These are phyloP conservation scores for Xylota segnis DNA, from an alignment of 2,888 invertebrate species.

Conservation along the genomic window DNA sequence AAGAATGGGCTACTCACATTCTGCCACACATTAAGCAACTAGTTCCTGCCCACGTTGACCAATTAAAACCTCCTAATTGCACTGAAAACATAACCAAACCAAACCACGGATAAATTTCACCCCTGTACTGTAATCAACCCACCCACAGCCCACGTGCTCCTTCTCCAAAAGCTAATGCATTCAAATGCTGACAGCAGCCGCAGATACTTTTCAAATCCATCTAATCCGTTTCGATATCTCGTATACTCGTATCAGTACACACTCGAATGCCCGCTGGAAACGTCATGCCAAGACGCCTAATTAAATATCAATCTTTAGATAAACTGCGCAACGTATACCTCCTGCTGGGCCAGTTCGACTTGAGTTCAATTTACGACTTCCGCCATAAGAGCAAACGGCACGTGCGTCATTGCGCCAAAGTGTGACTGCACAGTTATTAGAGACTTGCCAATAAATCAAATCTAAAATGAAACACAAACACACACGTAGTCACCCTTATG, in stretches of 20 bases:
- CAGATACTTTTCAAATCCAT: not conserved
- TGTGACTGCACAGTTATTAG: constrained; percentile 59
- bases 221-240: constrained; percentile 47
- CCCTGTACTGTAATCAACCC: constrained; percentile 14
- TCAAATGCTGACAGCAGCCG: constrained; percentile 41
- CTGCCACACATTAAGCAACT: not conserved
- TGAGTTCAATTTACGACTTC: constrained; percentile 51
- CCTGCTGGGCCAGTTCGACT: constrained; percentile 18
- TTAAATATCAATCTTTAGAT: constrained; percentile 51
- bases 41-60: constrained; percentile 1
- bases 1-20: not conserved
- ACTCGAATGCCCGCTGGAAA: constrained; percentile 50
- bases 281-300: constrained; percentile 56
- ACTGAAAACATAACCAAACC: not conserved
- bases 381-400: constrained; percentile 31
- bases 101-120: not conserved
- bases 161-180: constrained; percentile 43
- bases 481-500: constrained; percentile 3
- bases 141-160: constrained; percentile 45
- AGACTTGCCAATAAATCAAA: constrained; percentile 63
- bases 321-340: constrained; percentile 9
- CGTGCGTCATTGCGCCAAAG: constrained; percentile 49
- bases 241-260: constrained; percentile 31
- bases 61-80: constrained; percentile 8
- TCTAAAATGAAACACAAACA: not conserved